Evolutionary conservation across 2,888 invertebrate species (phyloP).

Genomic region (Megastigmus dorsalis): DNA sequence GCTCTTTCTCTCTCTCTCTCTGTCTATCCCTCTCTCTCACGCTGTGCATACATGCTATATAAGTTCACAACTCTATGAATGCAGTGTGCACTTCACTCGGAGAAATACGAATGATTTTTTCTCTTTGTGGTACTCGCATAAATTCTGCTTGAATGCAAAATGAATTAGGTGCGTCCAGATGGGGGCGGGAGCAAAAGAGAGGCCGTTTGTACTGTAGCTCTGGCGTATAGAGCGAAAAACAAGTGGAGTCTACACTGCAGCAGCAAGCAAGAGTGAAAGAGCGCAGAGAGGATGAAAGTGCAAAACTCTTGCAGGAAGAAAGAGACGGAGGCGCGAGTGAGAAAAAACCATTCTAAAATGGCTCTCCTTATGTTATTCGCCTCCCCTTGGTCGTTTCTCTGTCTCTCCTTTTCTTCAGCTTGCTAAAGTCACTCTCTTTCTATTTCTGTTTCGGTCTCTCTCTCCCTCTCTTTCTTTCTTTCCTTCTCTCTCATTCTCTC

Average conservation of each 20-base stretch:
- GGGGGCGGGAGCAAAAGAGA: not conserved
- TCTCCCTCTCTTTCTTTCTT: constrained; percentile 30
- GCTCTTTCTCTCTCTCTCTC: not conserved
- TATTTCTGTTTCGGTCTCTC: constrained; percentile 27
- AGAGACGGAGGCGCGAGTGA: not conserved
- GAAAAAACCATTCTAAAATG: constrained; percentile 36
- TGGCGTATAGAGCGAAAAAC: not conserved
- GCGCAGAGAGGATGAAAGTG: no score
- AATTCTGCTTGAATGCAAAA: no score
- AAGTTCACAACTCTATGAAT: no score
- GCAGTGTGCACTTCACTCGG: no score
- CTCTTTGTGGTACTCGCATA: no score
- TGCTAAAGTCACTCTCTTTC: constrained; percentile 44
- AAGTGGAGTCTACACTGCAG: no score
- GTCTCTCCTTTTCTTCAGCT: constrained; percentile 9
- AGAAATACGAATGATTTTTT: no score
- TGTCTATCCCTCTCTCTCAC: not conserved
- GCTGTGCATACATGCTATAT: no score
- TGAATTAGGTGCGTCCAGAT: not conserved
- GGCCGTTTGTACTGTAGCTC: not conserved
- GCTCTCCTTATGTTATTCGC: constrained; percentile 13
- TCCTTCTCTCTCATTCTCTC: constrained; percentile 24
- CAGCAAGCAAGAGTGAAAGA: no score
- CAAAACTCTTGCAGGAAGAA: not conserved
- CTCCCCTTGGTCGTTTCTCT: constrained; percentile 20